These are phyloP conservation scores for Philopotamus ludificatus DNA, from an alignment of 1,140 invertebrate species.

Conservation along the genomic window DNA sequence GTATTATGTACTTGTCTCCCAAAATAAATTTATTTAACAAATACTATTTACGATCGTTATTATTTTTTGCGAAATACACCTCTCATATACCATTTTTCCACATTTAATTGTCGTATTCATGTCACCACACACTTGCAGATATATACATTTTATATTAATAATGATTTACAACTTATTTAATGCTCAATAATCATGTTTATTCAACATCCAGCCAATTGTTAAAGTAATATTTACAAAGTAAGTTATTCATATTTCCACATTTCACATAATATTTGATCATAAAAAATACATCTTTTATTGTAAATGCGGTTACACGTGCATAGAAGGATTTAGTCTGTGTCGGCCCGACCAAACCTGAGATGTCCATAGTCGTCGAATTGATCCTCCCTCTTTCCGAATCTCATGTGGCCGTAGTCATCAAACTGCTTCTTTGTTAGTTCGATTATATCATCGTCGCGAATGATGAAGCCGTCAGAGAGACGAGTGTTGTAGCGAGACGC, in stretches of 20 bases:
- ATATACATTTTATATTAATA: not conserved
- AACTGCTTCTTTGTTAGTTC: slow-evolving; percentile 57
- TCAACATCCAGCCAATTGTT: slow-evolving; percentile 23
- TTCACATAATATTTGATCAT: no score
- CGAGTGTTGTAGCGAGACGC: slow-evolving; percentile 41
- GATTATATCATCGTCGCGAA: slow-evolving; percentile 59
- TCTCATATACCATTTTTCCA: no score
- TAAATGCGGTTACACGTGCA: not conserved
- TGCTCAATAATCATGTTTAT: slow-evolving; percentile 21
- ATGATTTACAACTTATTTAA: not conserved
- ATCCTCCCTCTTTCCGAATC: slow-evolving; percentile 59
- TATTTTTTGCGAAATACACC: not conserved
- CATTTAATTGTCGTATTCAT: no score
- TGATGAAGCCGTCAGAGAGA: slow-evolving; percentile 43
- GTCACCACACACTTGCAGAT: no score
- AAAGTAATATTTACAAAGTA: not conserved
- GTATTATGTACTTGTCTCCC: slow-evolving; percentile 39
- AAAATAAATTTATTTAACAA: slow-evolving; percentile 42
- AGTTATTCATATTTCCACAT: not conserved
- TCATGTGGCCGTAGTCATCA: slow-evolving; percentile 65
- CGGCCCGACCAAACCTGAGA: slow-evolving; percentile 62
- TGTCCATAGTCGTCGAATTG: slow-evolving; percentile 70
- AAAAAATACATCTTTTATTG: no score
- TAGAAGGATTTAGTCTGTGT: slow-evolving; percentile 28
- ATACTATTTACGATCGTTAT: slow-evolving; percentile 21